These are phyloP conservation scores for Ceratotherium simum DNA, from an alignment of 2,113 vertebrate genomes.

Conservation along the genomic window DNA sequence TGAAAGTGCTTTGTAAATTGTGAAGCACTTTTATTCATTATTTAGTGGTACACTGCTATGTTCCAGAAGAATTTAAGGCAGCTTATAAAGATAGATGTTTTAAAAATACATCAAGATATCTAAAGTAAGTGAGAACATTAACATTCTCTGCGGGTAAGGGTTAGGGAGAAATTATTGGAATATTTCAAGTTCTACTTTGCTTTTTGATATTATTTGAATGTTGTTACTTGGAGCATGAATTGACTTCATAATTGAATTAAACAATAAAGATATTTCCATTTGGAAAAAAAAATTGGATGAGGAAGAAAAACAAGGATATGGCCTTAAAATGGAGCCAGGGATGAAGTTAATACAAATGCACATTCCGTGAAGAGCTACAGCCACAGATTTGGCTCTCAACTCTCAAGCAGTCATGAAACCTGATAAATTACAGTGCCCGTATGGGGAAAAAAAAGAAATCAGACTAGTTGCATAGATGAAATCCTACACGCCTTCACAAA, in stretches of 20 bases:
- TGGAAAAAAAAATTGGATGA: conserved; percentile 39
- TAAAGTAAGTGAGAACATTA: conserved; percentile 32
- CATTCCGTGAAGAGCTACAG: neutral
- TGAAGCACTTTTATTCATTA: conserved; percentile 27
- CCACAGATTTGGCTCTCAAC: neutral
- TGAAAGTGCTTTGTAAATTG: conserved; percentile 31
- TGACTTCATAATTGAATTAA: conserved; percentile 60
- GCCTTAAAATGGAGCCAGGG: conserved; percentile 49
- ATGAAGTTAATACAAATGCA: conserved; percentile 50
- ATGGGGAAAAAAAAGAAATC: neutral
- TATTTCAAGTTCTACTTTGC: conserved; percentile 6
- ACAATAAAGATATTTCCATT: conserved; percentile 47
- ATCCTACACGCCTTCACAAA: neutral
- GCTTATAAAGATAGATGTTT: neutral
- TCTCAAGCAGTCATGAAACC: conserved; percentile 56
- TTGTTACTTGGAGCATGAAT: neutral
- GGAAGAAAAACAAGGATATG: conserved; percentile 54
- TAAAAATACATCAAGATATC: neutral
- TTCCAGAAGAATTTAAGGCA: conserved; percentile 30
- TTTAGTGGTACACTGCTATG: neutral
- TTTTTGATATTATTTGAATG: conserved; percentile 1
- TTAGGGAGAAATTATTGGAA: neutral
- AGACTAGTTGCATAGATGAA: neutral
- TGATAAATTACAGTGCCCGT: conserved; percentile 2
- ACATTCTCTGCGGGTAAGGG: neutral